These are phyloP conservation scores for Prionace glauca DNA, from an alignment of 2,797 vertebrate genomes.

Conservation along the genomic window DNA sequence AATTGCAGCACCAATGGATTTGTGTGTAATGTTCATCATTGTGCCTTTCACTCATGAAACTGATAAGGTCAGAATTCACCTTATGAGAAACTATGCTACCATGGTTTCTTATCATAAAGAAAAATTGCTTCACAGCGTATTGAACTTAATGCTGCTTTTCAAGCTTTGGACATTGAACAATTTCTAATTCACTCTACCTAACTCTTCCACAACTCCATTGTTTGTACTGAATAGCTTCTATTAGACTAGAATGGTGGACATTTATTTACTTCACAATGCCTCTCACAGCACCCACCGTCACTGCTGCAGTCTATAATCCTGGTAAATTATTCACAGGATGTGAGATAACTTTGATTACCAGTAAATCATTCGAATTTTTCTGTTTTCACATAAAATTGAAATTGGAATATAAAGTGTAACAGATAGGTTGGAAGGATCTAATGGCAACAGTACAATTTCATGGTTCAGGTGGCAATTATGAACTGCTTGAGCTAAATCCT, in stretches of 20 bases:
- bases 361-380: not conserved
- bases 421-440: not conserved
- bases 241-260: not conserved
- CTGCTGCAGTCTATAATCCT: not conserved
- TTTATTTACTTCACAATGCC: not conserved
- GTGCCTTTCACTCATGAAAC: not conserved
- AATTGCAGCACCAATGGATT: not conserved
- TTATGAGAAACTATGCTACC: not conserved
- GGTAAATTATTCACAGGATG: conserved; percentile 14
- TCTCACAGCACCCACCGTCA: not conserved
- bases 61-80: not conserved
- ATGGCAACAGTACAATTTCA: not conserved
- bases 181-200: not conserved
- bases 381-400: not conserved
- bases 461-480: not conserved
- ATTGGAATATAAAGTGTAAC: conserved; percentile 4
- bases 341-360: not conserved
- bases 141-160: not conserved
- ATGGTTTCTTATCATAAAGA: not conserved
- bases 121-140: not conserved
- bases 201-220: not conserved
- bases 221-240: not conserved
- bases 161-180: not conserved
- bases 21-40: not conserved
- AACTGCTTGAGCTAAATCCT: not conserved